Evolutionary conservation across 2,113 vertebrate genomes (phyloP).

Genomic region (Clarias batrachus): DNA sequence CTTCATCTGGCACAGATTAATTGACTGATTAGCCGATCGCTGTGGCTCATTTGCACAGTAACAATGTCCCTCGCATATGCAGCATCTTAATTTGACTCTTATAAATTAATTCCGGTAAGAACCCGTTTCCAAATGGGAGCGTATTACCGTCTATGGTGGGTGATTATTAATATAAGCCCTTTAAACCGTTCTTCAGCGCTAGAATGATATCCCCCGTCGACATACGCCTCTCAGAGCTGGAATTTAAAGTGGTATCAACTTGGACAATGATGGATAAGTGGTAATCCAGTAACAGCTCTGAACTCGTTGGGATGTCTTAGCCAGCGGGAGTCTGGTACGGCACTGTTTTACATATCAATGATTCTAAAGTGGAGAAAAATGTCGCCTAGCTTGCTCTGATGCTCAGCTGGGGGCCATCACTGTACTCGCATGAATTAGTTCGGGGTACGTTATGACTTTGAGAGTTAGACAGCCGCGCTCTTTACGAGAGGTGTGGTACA

Average conservation of each 20-base stretch:
- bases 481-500: background rate
- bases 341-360: slow-evolving; percentile 53
- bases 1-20: slow-evolving; percentile 71
- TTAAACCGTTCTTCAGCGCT: slow-evolving; percentile 52
- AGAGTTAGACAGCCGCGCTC: background rate
- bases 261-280: slow-evolving; percentile 57
- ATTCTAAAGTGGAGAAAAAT: slow-evolving; percentile 47
- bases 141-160: slow-evolving; percentile 48
- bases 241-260: slow-evolving; percentile 55
- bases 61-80: slow-evolving; percentile 57
- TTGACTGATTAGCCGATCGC: slow-evolving; percentile 71
- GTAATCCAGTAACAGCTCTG: slow-evolving; percentile 54
- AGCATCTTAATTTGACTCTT: slow-evolving; percentile 60
- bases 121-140: slow-evolving; percentile 64
- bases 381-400: slow-evolving; percentile 11
- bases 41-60: slow-evolving; percentile 65
- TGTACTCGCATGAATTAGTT: background rate
- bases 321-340: slow-evolving; percentile 22
- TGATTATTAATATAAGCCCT: slow-evolving; percentile 47
- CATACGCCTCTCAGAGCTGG: slow-evolving; percentile 38
- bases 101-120: slow-evolving; percentile 60
- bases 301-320: slow-evolving; percentile 49
- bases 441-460: background rate
- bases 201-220: slow-evolving; percentile 31
- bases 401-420: background rate